Evolutionary conservation across 1,140 invertebrate species (phyloP), one percentile per base, ranked within the genome.

Genomic region (Nasonia giraulti): DNA sequence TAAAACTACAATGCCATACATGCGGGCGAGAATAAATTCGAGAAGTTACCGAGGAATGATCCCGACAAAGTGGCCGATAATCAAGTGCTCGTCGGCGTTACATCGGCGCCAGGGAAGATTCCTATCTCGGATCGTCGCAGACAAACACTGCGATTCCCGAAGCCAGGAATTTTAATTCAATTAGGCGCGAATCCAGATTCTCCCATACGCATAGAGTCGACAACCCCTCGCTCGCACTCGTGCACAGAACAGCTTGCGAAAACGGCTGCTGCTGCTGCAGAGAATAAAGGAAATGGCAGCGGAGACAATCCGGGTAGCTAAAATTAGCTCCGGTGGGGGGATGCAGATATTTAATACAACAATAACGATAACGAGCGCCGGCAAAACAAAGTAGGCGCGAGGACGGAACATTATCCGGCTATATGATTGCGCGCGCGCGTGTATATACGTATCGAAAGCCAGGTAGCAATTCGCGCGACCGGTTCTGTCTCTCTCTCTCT

Each of bases 401-500:
- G n/a, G 62, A 20, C 40, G 75, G 12, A 11, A 17, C 27, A 77
- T 83, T 77, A 83, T 77, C 62, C 47, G 20, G 74, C 27, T n/a
- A 78, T 71, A 69, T 83, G 71, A 78, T 82, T 82, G 73, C 81
- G 23, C 68, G 27, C 33, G n/a, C 33, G 33, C 40, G 27, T n/a
- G n/a, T 5, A 6, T 6, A 77, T 8, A 77, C 50, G 12, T 37
- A 62, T 81, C 71, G 47, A 66, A 82, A 82, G 50, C 27, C 81
- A 44, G 23, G 73, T 37, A 76, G 82, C 62, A 50, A 68, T 83
- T 78, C 37, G 75, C 82, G 47, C 71, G 75, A 83, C 82, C 82
- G 74, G 82, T 83, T 83, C 37, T 77, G 11, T 55, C 33, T 27
- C 27, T 27, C 27, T 27, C 27, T 27, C 27, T 27, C 27, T 27